Base-by-base conservation (phyloP, 2,888 invertebrate species). In the Aleiodes leptofemur region DNA sequence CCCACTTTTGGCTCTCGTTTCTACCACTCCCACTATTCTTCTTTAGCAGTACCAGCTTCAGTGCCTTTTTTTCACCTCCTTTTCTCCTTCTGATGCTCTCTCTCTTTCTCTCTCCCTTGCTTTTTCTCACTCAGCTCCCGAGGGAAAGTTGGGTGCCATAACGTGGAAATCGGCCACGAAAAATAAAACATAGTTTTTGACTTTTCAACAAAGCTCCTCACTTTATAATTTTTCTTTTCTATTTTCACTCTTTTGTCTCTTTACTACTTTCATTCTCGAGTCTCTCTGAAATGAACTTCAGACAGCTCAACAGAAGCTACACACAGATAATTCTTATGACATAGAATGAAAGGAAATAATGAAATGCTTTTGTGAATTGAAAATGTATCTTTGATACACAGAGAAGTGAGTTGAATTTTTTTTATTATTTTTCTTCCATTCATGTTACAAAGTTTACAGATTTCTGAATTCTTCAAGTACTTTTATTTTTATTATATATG, bases 181-280 rank as follows among this genome's bases (percentile, higher is more conserved):
- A 83, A 80, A 83, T 83, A 84, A 85, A 85, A 84, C 82, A 84
- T 79, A 79, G 80, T 78, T 83, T 86, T 85, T 80, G 81, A 81
- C 83, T 85, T 84, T 79, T 79, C 77, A 80, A 83, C 82, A 83
- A 83, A 80, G 82, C 80, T 76, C 77, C 68, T 72, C 53, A 66
- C 55, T 73, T 57, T 43, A 68, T 66, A 57, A 50, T 50, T 71
- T 51, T 68, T 34, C 16, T 70, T 73, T 61, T 29, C 51, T 14
- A 29, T 23, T 71, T 57, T 69, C 61, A 16, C 38, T 34, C 53
- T 68, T 43, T 69, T 43, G 29, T 48, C 34, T 72, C 56, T 34
- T 13, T 53, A 9, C 23, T 72, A 48, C 59, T 51, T 70, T 53
- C 53, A 56, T 57, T 74, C 68, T 29, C 57, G 38, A 68, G 64